Percentiles rank a stretch among this genome's conserved stretches.
These are phyloP conservation scores for Drosophila obscura DNA, from an alignment of 1,140 invertebrate species.

Conservation along the genomic window DNA sequence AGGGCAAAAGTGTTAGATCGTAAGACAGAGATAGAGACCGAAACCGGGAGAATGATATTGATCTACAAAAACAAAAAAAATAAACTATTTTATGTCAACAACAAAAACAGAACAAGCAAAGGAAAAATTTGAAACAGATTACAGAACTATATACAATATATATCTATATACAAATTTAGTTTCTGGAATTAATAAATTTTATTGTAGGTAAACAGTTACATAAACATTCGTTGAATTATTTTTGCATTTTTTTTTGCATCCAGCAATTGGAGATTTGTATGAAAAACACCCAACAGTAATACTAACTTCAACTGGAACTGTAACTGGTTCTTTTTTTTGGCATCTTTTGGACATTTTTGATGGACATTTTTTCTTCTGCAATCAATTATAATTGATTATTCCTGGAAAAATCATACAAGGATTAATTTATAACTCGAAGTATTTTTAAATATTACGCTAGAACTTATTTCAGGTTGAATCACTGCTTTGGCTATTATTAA, in stretches of 20 bases:
- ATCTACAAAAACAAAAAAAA: constrained; percentile 19
- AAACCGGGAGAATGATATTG: constrained; percentile 43
- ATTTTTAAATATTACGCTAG: no score
- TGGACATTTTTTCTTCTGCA: no score
- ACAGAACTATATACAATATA: constrained; percentile 69
- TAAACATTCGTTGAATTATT: constrained; percentile 17
- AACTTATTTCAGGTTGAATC: no score
- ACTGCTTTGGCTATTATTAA: no score
- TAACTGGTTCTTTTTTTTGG: no score
- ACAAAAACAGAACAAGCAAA: constrained; percentile 7
- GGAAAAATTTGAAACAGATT: constrained; percentile 46
- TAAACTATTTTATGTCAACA: constrained; percentile 65
- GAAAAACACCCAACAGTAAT: no score
- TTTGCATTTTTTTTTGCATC: constrained; percentile 1
- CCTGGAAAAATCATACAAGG: no score
- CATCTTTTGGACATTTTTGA: no score
- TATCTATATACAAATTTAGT: constrained; percentile 80
- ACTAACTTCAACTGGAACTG: no score
- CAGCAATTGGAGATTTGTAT: neutral
- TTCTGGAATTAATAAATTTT: constrained; percentile 81
- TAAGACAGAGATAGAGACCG: constrained; percentile 56
- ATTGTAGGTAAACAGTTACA: constrained; percentile 67
- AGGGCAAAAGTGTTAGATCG: constrained; percentile 54
- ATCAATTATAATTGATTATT: no score
- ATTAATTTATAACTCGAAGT: no score